These are phyloP conservation scores for Plumapathes pennacea DNA, from an alignment of 92 coral and sea anemone species.

Conservation along the genomic window DNA sequence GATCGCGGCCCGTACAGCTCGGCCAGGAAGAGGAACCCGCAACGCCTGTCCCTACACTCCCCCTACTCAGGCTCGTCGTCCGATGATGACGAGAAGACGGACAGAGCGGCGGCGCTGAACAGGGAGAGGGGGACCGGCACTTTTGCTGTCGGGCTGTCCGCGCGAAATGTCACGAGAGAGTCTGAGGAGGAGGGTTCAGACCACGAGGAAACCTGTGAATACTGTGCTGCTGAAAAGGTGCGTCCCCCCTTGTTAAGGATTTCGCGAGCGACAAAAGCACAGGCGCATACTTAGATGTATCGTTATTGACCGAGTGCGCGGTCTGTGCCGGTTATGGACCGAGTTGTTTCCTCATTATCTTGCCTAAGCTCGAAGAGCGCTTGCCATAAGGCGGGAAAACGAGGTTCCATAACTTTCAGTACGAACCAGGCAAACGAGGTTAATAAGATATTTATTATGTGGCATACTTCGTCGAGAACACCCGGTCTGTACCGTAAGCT, in stretches of 20 bases:
- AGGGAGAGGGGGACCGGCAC: slow-evolving; percentile 71
- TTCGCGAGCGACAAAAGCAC: too few relatives aligned
- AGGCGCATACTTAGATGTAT: too few relatives aligned
- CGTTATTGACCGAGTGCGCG: too few relatives aligned
- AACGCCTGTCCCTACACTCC: slow-evolving; percentile 73
- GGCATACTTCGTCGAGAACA: too few relatives aligned
- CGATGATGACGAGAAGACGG: slow-evolving; percentile 90
- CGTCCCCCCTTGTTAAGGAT: not conserved
- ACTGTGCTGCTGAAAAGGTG: slow-evolving; percentile 96
- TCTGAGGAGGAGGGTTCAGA: slow-evolving; percentile 63
- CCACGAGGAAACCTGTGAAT: slow-evolving; percentile 92
- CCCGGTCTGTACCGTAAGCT: too few relatives aligned
- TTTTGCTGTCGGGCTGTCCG: slow-evolving; percentile 90
- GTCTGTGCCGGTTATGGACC: too few relatives aligned
- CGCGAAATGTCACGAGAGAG: slow-evolving; percentile 57
- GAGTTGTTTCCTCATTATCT: too few relatives aligned
- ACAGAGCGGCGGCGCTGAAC: slow-evolving; percentile 41
- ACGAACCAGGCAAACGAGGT: too few relatives aligned
- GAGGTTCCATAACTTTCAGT: too few relatives aligned
- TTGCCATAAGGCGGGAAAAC: too few relatives aligned
- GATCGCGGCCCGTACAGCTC: slow-evolving; percentile 69
- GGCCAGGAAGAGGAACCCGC: slow-evolving; percentile 52
- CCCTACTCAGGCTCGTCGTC: slow-evolving; percentile 79
- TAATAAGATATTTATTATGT: too few relatives aligned
- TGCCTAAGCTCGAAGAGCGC: too few relatives aligned